A percentile compares a stretch with the other conserved stretches of the same genome.
Evolutionary conservation across 2,888 invertebrate genomes (phyloP).

Genomic region (Auanema freiburgensis): DNA sequence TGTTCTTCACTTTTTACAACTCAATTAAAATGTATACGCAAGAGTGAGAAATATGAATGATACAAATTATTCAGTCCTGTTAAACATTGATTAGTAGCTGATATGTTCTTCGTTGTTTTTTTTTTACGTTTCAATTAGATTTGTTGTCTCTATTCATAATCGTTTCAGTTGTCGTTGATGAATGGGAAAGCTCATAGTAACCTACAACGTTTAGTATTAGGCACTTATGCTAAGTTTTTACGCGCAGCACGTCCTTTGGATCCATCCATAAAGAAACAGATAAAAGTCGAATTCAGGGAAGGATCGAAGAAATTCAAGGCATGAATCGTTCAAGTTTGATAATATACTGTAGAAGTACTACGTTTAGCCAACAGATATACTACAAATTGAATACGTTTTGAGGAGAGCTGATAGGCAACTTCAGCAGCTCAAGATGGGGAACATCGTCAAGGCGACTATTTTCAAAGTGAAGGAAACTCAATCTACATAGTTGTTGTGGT

Average conservation of each 20-base stretch:
- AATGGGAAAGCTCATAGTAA: slow-evolving; percentile 42
- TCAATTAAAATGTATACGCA: too few species aligned
- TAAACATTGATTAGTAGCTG: neutral
- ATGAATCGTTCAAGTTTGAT: neutral
- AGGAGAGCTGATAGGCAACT: slow-evolving; percentile 43
- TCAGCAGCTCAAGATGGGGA: slow-evolving; percentile 33
- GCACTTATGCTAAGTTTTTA: slow-evolving; percentile 42
- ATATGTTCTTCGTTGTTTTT: neutral
- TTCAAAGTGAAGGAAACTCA: too few species aligned
- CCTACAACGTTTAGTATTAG: slow-evolving; percentile 47
- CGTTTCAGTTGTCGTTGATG: too few species aligned
- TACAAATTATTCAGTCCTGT: too few species aligned
- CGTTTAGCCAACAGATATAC: slow-evolving; percentile 27
- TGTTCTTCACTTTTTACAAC: too few species aligned
- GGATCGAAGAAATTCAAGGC: slow-evolving; percentile 23
- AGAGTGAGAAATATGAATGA: too few species aligned
- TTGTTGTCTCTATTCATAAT: neutral
- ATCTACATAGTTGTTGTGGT: too few species aligned
- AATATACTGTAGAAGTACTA: neutral
- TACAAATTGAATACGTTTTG: slow-evolving; percentile 46
- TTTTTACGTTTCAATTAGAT: neutral
- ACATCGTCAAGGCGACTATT: slow-evolving; percentile 21
- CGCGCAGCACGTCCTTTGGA: slow-evolving; percentile 33
- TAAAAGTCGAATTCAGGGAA: slow-evolving; percentile 39
- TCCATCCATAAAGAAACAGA: slow-evolving; percentile 34